Conservation (phyloP, 2,797 vertebrate species). For the Ctenosaura bakeri region DNA sequence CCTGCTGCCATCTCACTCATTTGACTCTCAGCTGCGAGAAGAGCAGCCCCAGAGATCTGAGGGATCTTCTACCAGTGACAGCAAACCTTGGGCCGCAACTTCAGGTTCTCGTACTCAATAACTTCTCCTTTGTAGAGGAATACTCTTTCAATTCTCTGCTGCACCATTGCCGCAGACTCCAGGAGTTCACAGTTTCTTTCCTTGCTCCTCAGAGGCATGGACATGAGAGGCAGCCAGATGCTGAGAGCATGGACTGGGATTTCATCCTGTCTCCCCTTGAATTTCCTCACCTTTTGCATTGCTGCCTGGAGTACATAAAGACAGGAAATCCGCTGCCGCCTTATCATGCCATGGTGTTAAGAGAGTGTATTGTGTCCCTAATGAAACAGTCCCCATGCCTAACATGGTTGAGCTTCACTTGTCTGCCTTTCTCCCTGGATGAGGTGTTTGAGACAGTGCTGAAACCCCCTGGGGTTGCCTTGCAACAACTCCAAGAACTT, state of each 20-base stretch:
- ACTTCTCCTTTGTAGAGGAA: constrained; percentile 74
- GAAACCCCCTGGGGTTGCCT: accelerated
- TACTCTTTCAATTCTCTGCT: constrained; percentile 78
- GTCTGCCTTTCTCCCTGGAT: constrained; percentile 81
- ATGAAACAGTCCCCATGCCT: constrained; percentile 77
- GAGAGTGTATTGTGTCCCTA: constrained; percentile 55
- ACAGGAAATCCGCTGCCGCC: neutral
- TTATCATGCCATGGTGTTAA: too few relatives aligned
- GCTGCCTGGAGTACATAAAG: constrained; percentile 38
- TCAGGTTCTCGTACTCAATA: constrained; percentile 81
- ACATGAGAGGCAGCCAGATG: accelerated
- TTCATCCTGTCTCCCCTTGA: neutral
- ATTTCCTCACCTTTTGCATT: constrained; percentile 49
- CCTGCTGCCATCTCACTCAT: constrained; percentile 77
- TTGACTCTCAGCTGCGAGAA: too few relatives aligned
- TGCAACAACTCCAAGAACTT: constrained; percentile 60
- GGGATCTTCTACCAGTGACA: constrained; percentile 73
- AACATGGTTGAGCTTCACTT: constrained; percentile 78
- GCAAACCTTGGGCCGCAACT: constrained; percentile 74
- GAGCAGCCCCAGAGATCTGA: constrained; percentile 54
- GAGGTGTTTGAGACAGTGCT: constrained; percentile 55
- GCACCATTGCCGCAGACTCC: constrained; percentile 79
- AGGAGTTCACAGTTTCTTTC: constrained; percentile 77
- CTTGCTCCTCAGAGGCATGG: constrained; percentile 39
- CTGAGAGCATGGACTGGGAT: constrained; percentile 32